Conservation (phyloP, 92 coral and sea anemone species). For the Actinostola sp. region DNA sequence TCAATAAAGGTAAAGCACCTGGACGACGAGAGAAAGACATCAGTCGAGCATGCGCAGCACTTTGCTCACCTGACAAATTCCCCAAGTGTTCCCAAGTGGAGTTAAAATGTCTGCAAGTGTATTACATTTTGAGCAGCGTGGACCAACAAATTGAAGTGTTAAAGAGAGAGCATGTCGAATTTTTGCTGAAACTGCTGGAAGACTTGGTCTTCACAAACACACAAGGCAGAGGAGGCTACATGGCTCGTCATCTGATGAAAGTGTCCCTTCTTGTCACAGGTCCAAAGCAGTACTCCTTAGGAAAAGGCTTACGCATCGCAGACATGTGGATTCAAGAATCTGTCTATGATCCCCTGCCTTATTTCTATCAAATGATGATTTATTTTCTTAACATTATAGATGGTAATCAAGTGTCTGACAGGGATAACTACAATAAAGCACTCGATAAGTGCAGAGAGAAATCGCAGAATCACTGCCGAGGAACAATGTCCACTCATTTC, state of each 20-base stretch:
- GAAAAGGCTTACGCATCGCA: conserved; percentile 58
- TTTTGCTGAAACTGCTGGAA: conserved; percentile 61
- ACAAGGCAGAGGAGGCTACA: conserved; percentile 23
- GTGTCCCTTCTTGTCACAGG: conserved; percentile 68
- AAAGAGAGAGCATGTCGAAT: conserved; percentile 32
- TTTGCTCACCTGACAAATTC: conserved; percentile 59
- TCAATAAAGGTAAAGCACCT: conserved; percentile 25
- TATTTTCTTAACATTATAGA: conserved; percentile 74
- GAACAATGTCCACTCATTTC: conserved; percentile 50
- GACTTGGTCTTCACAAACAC: conserved; percentile 63
- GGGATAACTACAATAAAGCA: conserved; percentile 44
- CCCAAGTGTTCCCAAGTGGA: conserved; percentile 59
- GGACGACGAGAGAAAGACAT: conserved; percentile 32
- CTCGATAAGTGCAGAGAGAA: conserved; percentile 53
- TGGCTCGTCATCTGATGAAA: conserved; percentile 70
- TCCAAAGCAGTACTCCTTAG: conserved; percentile 57
- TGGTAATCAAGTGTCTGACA: conserved; percentile 47
- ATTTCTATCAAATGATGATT: conserved; percentile 78
- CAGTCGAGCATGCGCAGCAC: conserved; percentile 54
- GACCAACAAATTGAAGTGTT: conserved; percentile 54
- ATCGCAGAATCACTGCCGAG: conserved; percentile 68
- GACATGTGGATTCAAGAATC: conserved; percentile 63
- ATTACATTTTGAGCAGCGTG: conserved; percentile 50
- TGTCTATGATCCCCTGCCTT: conserved; percentile 53
- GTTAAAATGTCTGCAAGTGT: conserved; percentile 73